Base-by-base conservation (phyloP, 2,797 vertebrate genomes). In the Phoebastria nigripes region DNA sequence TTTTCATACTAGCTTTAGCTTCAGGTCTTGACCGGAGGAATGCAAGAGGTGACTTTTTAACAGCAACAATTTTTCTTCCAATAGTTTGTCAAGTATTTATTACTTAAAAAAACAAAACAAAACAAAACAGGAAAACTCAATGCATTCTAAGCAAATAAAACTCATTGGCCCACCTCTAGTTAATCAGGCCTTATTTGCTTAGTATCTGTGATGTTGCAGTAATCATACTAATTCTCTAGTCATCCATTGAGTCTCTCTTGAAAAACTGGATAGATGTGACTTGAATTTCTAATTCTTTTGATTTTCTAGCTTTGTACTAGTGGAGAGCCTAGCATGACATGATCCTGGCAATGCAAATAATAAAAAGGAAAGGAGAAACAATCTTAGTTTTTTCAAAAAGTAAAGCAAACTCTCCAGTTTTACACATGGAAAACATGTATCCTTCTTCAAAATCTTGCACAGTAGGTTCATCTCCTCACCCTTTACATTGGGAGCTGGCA, bases 151-250 rank as follows among this genome's bases (percentile, higher is more conserved):
- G 31, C 33, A 94, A 94, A 92, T 66, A 84, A 80, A 91, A 51
- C 42, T 91, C 13, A 52, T 76, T 86, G 91, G 19, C 42, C 35
- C 58, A 82, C 28, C 46, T 90, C 66, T 74, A 66, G 52, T 87
- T 90, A 90, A 91, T 87, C 82, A 88, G 58, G 29, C 31, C 78
- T 93, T 95, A 83, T 91, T 93, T 94, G 70, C 82, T 87, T 69
- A 65, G 69, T 90, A 47, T 87, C 65, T 96, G 42, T 61, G 69
- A 73, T 81, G 79, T 61, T 79, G 76, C 54, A 86, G 84, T 82
- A 89, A 93, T 96, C 93, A 91, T 18, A 91, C 56, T 83, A 89
- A 93, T 90, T 94, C 67, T 95, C 56, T 37, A 77, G 84, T 83
- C 84, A 62, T 89, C 84, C 89, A 78, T 1, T 74, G 89, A 92